These are phyloP conservation scores for Empis livida DNA, from an alignment of 2,888 invertebrate genomes.

Conservation along the genomic window DNA sequence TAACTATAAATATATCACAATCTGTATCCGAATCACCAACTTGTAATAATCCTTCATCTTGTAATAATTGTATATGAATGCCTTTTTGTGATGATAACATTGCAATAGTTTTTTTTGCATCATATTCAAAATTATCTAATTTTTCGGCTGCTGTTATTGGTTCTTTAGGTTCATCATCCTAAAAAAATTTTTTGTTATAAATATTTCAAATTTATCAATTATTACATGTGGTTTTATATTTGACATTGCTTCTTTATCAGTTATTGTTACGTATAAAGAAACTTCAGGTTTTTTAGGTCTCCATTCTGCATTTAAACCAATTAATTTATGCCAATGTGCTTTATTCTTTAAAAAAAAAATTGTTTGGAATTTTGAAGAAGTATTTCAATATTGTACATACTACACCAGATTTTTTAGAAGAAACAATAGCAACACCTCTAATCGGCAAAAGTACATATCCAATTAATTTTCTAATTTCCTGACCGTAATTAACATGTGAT, in stretches of 20 bases:
- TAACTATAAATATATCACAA: slow-evolving; percentile 27
- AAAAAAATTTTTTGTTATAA: neutral
- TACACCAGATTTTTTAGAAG: slow-evolving; percentile 38
- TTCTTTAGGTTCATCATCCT: slow-evolving; percentile 4
- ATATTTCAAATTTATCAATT: too few relatives aligned
- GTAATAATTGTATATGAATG: slow-evolving; percentile 27
- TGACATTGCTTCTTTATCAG: slow-evolving; percentile 36
- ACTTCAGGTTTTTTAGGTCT: slow-evolving; percentile 49
- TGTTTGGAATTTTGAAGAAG: neutral
- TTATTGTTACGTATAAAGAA: slow-evolving; percentile 44
- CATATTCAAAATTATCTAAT: neutral
- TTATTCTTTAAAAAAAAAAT: slow-evolving; percentile 31
- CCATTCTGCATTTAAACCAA: slow-evolving; percentile 44
- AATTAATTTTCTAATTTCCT: slow-evolving; percentile 39
- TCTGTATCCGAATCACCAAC: slow-evolving; percentile 27
- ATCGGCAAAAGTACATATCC: slow-evolving; percentile 58
- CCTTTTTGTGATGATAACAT: slow-evolving; percentile 29
- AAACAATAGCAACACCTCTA: slow-evolving; percentile 54
- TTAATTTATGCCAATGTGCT: slow-evolving; percentile 47
- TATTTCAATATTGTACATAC: too few relatives aligned
- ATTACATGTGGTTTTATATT: neutral
- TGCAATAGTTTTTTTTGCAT: neutral
- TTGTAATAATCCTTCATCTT: slow-evolving; percentile 29
- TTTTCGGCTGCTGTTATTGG: slow-evolving; percentile 14
- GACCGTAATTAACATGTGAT: slow-evolving; percentile 40